Evolutionary conservation across 2,797 vertebrate genomes (phyloP), one percentile per base, ranked within the genome.

Genomic region (Leptoclinus maculatus): DNA sequence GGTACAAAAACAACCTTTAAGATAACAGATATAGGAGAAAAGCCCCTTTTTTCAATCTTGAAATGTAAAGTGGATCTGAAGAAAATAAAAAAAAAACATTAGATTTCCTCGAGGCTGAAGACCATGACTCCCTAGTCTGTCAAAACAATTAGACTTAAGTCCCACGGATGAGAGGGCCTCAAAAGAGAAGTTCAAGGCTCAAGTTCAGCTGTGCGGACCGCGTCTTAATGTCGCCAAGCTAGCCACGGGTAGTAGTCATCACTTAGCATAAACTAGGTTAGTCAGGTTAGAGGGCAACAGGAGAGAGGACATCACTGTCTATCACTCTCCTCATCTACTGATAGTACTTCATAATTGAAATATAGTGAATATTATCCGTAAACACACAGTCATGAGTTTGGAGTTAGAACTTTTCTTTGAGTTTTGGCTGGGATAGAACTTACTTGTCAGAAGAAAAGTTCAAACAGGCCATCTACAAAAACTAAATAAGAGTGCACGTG

Each of bases 91-190:
- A 95, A 93, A 93, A 91, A 66, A 81, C 90, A 96, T 96, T 94
- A 94, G 92, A 95, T 96, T 94, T 87, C 84, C 89, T 95, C 81
- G 88, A 91, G 90, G 88, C 87, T 89, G 91, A 91, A 90, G 93
- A 92, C 93, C 89, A 80, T 77, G 84, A 87, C 87, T 94, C 93
- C 91, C 91, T 76, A 74, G 91, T 91, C 91, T 90, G 94, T 97
- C 95, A 96, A 93, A 96, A 91, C 93, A 94, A 97, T 96, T 96
- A 96, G 92, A 93, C 90, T 96, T 96, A 95, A 78, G 91, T 89
- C 78, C 74, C 80, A 83, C 60, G 60, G 95, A 96, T 85, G 93
- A 94, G 90, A 92, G 88, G 83, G 85, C 84, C 93, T 88, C 79
- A 88, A 83, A 84, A 78, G 89, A 90, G 56, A 84, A 79, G 82